phyloP scores from a whole-genome alignment of 2,888 invertebrate genomes.

The Thereva unica region DNA sequence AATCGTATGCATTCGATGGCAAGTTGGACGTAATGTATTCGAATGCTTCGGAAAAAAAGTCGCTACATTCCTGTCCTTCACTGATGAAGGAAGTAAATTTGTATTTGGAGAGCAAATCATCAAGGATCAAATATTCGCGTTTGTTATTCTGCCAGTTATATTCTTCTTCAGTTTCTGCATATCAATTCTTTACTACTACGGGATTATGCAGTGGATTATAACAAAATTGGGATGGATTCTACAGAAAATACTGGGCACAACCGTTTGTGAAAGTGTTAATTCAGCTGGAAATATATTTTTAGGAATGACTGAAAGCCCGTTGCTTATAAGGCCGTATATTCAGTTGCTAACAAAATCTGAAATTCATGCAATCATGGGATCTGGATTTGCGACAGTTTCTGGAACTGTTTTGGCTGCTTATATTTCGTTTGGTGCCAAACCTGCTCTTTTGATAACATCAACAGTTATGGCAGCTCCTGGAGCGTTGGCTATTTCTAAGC shows the following conservation, averaged over 20 bases:
- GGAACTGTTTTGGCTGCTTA: constrained; percentile 93
- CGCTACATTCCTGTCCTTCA: constrained; percentile 77
- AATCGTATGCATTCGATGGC: constrained; percentile 83
- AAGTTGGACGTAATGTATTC: constrained; percentile 70
- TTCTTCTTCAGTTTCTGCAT: constrained; percentile 93
- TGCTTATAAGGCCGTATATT: constrained; percentile 87
- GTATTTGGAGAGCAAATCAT: constrained; percentile 78
- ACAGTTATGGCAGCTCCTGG: constrained; percentile 97
- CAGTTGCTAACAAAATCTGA: constrained; percentile 83
- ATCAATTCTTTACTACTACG: constrained; percentile 85
- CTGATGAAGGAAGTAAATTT: constrained; percentile 79
- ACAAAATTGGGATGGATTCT: constrained; percentile 78
- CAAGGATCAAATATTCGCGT: constrained; percentile 73
- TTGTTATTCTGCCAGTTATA: constrained; percentile 87
- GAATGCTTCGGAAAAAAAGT: constrained; percentile 67
- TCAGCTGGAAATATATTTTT: constrained; percentile 93
- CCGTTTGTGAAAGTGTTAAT: constrained; percentile 92
- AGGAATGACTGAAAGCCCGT: constrained; percentile 89
- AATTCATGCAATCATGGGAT: constrained; percentile 89
- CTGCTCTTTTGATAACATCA: constrained; percentile 87
- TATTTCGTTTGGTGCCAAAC: constrained; percentile 84
- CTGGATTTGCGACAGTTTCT: constrained; percentile 94
- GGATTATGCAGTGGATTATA: constrained; percentile 85
- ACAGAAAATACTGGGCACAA: constrained; percentile 76
- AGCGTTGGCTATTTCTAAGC: constrained; percentile 84